Base-by-base conservation (phyloP, 2,113 vertebrate genomes). In the Noturus placidus region DNA sequence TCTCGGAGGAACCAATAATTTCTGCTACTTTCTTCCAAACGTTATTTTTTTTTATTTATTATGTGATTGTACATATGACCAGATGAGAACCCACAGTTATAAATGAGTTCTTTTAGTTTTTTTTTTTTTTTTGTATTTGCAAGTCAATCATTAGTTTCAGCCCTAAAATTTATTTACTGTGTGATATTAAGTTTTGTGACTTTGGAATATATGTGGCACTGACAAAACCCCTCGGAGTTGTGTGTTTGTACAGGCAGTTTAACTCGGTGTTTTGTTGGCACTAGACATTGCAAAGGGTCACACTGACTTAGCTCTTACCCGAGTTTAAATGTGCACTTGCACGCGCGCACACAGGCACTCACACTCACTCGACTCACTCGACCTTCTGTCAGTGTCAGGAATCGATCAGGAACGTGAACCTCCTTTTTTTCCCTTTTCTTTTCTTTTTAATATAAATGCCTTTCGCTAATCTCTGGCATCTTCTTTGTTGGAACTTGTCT, bases 401-500 rank as follows among this genome's bases (percentile, higher is more conserved):
- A 52, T 80, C 13, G 22, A 56, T 67, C 46, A 15, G 38, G 46
- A 4, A 33, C 13, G 9, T 6, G 9, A 65, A 56, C 30, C n/a
- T 74, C 22, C 27, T 50, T 13, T 83, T 67, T 46, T 46, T 7
- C 1, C 1, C 5, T 46, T 46, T 7, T 7, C 0, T 46, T 46
- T 46, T 7, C 6, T 46, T 7, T 65, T 25, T 77, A 46, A n/a
- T 54, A 0, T 42, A 42, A 42, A 42, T 42, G 1, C 74, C n/a
- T 78, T 7, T n/a, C 25, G 19, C 85, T 65, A 25, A 86, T 79
- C 42, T 35, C 70, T 61, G 19, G 14, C 19, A n/a, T 17, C 35
- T 35, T 52, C 56, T 59, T 85, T 59, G 84, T 72, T 85, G 67
- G 50, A 42, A 85, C 67, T 56, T 74, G 84, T 76, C 84, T 56